phyloP scores from a whole-genome alignment of 1,140 invertebrate genomes.

The Panulirus ornatus region DNA sequence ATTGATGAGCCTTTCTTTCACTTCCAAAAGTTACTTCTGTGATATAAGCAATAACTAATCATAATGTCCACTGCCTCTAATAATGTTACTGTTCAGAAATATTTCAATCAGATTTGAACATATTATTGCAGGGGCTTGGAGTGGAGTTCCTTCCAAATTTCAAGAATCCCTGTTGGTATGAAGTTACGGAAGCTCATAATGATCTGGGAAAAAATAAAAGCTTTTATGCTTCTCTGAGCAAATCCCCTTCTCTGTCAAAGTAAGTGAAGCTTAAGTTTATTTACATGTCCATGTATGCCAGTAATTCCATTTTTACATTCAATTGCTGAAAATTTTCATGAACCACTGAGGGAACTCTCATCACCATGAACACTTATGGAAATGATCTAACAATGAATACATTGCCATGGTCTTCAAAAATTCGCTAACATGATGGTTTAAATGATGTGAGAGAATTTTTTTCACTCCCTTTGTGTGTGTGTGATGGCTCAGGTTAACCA shows the following conservation, averaged over 20 bases:
- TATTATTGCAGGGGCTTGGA: slow-evolving; percentile 10
- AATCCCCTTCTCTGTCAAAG: background rate
- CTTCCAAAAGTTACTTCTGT: background rate
- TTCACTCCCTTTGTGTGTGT: no score
- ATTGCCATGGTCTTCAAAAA: no score
- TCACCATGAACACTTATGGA: no score
- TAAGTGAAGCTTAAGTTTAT: background rate
- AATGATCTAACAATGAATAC: no score
- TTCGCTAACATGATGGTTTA: background rate
- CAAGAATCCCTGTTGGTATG: slow-evolving; percentile 64
- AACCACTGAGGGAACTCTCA: no score
- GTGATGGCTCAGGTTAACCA: no score
- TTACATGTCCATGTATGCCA: no score
- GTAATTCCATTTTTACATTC: no score
- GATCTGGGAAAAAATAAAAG: background rate
- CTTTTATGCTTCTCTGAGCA: background rate
- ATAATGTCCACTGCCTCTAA: background rate
- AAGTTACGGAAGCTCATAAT: background rate
- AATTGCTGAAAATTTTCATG: no score
- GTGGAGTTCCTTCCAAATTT: slow-evolving; percentile 49
- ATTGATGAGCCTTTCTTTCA: background rate
- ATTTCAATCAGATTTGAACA: background rate
- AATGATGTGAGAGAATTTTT: background rate
- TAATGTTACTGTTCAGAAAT: background rate
- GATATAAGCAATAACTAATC: background rate